These are phyloP conservation scores for Polyommatus icarus DNA, from an alignment of 2,888 invertebrate genomes.

Conservation along the genomic window DNA sequence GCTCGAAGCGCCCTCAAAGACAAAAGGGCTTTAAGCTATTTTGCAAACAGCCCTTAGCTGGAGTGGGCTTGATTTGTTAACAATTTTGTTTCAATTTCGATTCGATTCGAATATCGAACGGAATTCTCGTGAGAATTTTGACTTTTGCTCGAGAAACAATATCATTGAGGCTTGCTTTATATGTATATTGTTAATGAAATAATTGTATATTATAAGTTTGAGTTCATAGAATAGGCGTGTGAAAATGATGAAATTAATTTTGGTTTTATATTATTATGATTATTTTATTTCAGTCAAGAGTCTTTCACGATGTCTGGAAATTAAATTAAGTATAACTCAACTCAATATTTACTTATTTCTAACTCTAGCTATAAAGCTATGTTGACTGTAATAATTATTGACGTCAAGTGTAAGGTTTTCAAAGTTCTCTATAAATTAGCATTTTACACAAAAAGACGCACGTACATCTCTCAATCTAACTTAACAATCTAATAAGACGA, in stretches of 20 bases:
- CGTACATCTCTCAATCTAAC: neutral
- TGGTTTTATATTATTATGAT: neutral
- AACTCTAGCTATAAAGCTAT: too few relatives aligned
- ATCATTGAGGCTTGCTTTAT: neutral
- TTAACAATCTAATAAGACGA: neutral
- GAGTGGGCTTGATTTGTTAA: constrained; percentile 52
- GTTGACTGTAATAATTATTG: too few relatives aligned
- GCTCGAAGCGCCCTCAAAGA: constrained; percentile 50
- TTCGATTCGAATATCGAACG: constrained; percentile 34
- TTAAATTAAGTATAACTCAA: too few relatives aligned
- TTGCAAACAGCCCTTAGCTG: constrained; percentile 67
- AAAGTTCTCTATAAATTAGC: too few relatives aligned
- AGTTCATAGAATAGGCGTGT: neutral
- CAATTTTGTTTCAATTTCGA: constrained; percentile 56
- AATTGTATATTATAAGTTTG: neutral
- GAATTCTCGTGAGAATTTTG: constrained; percentile 59
- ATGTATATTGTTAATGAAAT: neutral
- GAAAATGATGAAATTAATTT: neutral
- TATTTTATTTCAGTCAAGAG: neutral
- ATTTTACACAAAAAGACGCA: neutral
- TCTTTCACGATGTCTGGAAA: too few relatives aligned
- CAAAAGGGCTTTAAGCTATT: constrained; percentile 69
- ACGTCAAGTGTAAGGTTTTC: too few relatives aligned
- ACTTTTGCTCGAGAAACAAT: neutral
- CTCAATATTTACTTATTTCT: too few relatives aligned